These are phyloP conservation scores for Nemotelus nigrinus DNA, from an alignment of 2,888 invertebrate genomes.

Conservation along the genomic window DNA sequence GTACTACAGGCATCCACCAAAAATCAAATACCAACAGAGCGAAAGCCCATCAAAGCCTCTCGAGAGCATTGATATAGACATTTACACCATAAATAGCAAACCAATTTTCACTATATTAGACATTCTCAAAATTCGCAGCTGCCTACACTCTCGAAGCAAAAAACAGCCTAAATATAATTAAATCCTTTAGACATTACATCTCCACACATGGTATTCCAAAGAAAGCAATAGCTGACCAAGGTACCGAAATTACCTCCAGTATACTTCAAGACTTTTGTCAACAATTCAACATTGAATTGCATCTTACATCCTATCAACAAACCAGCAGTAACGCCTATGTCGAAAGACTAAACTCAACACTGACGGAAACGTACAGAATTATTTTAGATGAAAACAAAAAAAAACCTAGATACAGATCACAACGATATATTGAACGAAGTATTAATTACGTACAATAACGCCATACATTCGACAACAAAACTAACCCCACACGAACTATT, in stretches of 20 bases:
- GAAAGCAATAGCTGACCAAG: conserved; percentile 40
- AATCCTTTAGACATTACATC: conserved; percentile 15
- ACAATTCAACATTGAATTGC: conserved; percentile 43
- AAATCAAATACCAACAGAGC: conserved; percentile 31
- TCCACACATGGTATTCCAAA: conserved; percentile 30
- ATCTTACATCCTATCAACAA: conserved; percentile 50
- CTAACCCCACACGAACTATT: conserved; percentile 20
- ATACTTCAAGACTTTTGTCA: conserved; percentile 49
- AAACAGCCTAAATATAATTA: conserved; percentile 25
- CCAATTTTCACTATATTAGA: conserved; percentile 27
- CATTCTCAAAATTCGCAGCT: conserved; percentile 41
- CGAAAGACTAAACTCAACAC: conserved; percentile 49
- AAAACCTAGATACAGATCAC: background rate
- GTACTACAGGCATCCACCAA: conserved; percentile 48
- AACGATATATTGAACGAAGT: conserved; percentile 27
- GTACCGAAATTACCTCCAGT: conserved; percentile 47
- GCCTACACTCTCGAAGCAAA: conserved; percentile 20
- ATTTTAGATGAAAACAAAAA: conserved; percentile 46
- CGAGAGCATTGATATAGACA: conserved; percentile 28
- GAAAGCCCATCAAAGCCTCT: conserved; percentile 41
- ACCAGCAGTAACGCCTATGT: conserved; percentile 47
- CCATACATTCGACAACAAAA: conserved; percentile 25
- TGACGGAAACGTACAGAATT: conserved; percentile 51
- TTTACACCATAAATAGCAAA: conserved; percentile 34
- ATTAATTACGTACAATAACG: conserved; percentile 26